Evolutionary conservation across 2,113 vertebrate species (phyloP).

Genomic region (Colistium nudipinnis): DNA sequence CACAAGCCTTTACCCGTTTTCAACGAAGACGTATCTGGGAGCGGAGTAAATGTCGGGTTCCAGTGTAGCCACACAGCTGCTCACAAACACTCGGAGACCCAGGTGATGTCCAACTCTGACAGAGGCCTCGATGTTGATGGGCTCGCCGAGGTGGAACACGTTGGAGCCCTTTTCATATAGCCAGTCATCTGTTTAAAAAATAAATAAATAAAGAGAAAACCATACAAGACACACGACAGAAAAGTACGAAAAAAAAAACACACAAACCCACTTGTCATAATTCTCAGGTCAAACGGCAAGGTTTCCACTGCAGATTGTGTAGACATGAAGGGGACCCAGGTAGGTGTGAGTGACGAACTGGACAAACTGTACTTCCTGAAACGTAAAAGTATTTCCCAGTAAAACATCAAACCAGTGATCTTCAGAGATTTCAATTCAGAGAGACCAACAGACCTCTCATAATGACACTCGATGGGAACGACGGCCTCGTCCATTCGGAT

Average conservation of each 20-base stretch:
- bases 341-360: conserved; percentile 62
- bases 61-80: conserved; percentile 73
- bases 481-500: conserved; percentile 74
- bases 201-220: rapidly evolving
- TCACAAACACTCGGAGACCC: conserved; percentile 73
- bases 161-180: conserved; percentile 52
- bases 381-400: not conserved
- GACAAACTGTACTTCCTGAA: conserved; percentile 73
- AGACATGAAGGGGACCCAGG: conserved; percentile 73
- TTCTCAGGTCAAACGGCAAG: conserved; percentile 60
- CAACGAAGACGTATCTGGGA: conserved; percentile 73
- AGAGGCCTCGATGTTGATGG: conserved; percentile 71
- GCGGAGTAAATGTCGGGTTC: conserved; percentile 44
- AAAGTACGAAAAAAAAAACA: rapidly evolving
- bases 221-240: rapidly evolving
- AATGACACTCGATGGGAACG: conserved; percentile 77
- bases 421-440: not conserved
- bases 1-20: conserved; percentile 67
- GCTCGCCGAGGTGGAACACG: conserved; percentile 62
- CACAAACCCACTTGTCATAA: conserved; percentile 69
- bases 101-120: conserved; percentile 62
- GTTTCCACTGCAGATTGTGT: conserved; percentile 51
- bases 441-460: conserved; percentile 54
- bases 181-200: conserved; percentile 66
- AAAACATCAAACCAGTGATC: rapidly evolving